Percentiles rank a stretch among this genome's conserved stretches.
These are phyloP conservation scores for Amitus sp. DNA, from an alignment of 2,888 invertebrate genomes.

Conservation along the genomic window DNA sequence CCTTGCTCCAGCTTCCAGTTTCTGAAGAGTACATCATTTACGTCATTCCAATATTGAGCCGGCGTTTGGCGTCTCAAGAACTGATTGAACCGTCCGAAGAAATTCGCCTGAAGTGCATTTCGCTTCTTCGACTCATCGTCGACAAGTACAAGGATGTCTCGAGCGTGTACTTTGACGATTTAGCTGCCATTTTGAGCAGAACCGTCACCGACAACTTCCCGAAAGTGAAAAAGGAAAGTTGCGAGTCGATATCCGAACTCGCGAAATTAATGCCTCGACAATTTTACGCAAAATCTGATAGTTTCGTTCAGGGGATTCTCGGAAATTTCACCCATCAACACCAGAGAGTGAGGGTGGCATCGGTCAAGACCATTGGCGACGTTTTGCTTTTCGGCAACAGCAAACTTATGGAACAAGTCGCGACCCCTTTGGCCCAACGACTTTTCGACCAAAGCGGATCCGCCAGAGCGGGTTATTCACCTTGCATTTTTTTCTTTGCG, in stretches of 20 bases:
- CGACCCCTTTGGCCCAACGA: slow-evolving; percentile 85
- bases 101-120: slow-evolving; percentile 76
- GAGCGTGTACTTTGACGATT: slow-evolving; percentile 78
- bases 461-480: slow-evolving; percentile 71
- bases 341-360: slow-evolving; percentile 79
- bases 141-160: slow-evolving; percentile 72
- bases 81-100: slow-evolving; percentile 82
- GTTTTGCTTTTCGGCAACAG: slow-evolving; percentile 76
- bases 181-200: slow-evolving; percentile 77
- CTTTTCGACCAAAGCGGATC: slow-evolving; percentile 85
- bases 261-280: slow-evolving; percentile 73
- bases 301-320: slow-evolving; percentile 78
- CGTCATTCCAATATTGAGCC: slow-evolving; percentile 78
- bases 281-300: slow-evolving; percentile 81
- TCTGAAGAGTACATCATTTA: slow-evolving; percentile 81
- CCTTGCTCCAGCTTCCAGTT: slow-evolving; percentile 70
- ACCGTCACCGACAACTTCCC: slow-evolving; percentile 82
- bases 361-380: slow-evolving; percentile 78
- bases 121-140: slow-evolving; percentile 75
- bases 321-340: slow-evolving; percentile 84
- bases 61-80: slow-evolving; percentile 82
- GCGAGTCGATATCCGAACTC: slow-evolving; percentile 75
- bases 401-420: slow-evolving; percentile 77
- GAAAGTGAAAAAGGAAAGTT: slow-evolving; percentile 82
- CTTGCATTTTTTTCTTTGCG: no score